Base-by-base conservation (phyloP, 2,113 vertebrate species). In the Phylloscopus whistleri region DNA sequence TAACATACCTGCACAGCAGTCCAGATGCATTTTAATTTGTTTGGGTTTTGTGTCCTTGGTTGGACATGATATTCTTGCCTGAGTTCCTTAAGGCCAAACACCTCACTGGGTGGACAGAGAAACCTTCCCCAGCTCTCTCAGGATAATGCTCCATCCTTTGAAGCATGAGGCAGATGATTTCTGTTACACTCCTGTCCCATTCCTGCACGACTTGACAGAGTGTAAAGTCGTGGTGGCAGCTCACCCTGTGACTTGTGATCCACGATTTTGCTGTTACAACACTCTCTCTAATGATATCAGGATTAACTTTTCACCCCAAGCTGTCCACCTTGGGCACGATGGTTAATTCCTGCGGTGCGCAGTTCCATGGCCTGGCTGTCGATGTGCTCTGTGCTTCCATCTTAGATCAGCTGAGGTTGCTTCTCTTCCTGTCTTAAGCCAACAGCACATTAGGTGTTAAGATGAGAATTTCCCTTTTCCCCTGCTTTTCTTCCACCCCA, bases 21-120 rank as follows among this genome's bases (percentile, higher is more conserved):
- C n/a, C 73, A 33, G 60, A 60, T 68, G 76, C 80, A 46, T 78
- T 93, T 78, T 78, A 78, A 94, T 97, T 75, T 78, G 56, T 77
- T 93, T 92, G 83, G 68, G 37, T 31, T 77, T 87, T 53, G 39
- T 79, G 73, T 44, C 64, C 83, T 90, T 64, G 80, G 33, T 39
- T 64, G 68, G 56, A 78, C 48, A 18, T 1, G 5, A 53, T 35
- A 63, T 27, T 39, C 56, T 58, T 4, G 1, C 43, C 72, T 67
- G 75, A 75, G 37, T 11, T 93, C 79, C 87, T 76, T 63, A 49
- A 46, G 48, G 84, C 89, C 77, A 73, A 69, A 35, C 75, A 62
- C 28, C 46, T 89, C 37, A 17, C 30, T 1, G 3, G 22, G n/a
- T 51, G 51, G 41, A 31, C 66, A 76, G 64, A 87, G 56, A 84